A percentile compares a stretch with the other conserved stretches of the same genome.
Evolutionary conservation across 2,888 invertebrate genomes (phyloP).

Genomic region (Azorinus chamasolen): DNA sequence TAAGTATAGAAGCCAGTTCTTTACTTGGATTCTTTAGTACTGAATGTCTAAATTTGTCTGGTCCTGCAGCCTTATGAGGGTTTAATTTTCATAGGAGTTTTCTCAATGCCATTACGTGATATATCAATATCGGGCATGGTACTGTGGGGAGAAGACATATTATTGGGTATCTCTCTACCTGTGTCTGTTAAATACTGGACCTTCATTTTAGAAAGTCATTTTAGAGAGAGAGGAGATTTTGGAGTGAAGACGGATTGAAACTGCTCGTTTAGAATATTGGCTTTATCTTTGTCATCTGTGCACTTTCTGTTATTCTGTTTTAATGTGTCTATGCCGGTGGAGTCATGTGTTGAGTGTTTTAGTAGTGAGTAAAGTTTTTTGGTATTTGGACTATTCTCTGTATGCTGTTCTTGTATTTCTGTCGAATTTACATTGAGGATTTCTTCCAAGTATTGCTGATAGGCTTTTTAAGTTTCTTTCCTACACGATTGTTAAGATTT

Average conservation of each 20-base stretch:
- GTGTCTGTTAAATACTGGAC: conserved; percentile 14
- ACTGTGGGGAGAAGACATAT: neutral
- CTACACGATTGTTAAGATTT: conserved; percentile 1
- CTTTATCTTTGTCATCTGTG: conserved; percentile 23
- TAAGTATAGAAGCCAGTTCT: neutral
- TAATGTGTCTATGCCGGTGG: conserved; percentile 15
- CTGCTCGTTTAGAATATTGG: conserved; percentile 37
- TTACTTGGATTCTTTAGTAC: neutral
- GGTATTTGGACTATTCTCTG: conserved; percentile 10
- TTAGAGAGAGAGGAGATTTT: conserved; percentile 31
- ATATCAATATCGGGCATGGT: neutral
- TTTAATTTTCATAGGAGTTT: neutral
- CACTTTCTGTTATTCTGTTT: conserved; percentile 16
- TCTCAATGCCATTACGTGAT: neutral
- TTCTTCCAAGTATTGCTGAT: conserved; percentile 28
- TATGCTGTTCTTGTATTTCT: neutral
- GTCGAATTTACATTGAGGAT: conserved; percentile 17
- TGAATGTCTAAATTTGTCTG: neutral
- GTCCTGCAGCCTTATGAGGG: neutral
- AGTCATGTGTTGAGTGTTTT: conserved; percentile 38
- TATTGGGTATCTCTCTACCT: conserved; percentile 10
- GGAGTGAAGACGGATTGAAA: conserved; percentile 41
- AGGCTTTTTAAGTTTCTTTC: conserved; percentile 16
- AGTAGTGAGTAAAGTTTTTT: conserved; percentile 35
- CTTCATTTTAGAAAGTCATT: conserved; percentile 31